A percentile compares a stretch with the other conserved stretches of the same genome.
These are phyloP conservation scores for Poicephalus meyeri DNA, from an alignment of 2,113 vertebrate genomes.

Conservation along the genomic window DNA sequence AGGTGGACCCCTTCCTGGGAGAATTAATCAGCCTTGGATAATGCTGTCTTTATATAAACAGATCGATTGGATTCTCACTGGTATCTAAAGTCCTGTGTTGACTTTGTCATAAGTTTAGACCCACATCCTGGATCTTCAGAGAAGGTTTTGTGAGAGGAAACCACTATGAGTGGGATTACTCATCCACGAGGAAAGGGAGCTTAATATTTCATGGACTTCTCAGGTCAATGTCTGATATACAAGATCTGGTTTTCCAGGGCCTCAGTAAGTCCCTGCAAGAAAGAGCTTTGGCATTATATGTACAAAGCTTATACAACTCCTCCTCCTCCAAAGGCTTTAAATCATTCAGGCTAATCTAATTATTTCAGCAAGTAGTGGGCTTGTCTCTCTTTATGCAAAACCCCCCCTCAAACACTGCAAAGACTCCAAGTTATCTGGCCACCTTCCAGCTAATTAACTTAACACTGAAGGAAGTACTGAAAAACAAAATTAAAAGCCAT, in stretches of 20 bases:
- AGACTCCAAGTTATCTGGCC: slow-evolving; percentile 42
- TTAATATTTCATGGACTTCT: neutral
- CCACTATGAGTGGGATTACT: neutral
- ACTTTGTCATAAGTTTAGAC: neutral
- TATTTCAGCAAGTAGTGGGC: slow-evolving; percentile 21
- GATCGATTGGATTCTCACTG: neutral
- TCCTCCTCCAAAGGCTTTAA: neutral
- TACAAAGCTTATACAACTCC: neutral
- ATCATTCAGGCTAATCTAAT: slow-evolving; percentile 39
- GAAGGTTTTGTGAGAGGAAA: neutral
- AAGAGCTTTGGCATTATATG: neutral
- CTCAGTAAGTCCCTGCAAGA: neutral
- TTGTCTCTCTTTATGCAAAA: slow-evolving; percentile 20
- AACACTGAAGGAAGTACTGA: slow-evolving; percentile 33
- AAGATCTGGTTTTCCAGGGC: neutral
- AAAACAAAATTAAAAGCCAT: slow-evolving; percentile 62
- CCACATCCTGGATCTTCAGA: neutral
- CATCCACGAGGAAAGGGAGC: fast-evolving
- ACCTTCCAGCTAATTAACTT: slow-evolving; percentile 70
- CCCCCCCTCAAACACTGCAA: neutral
- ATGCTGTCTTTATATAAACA: neutral
- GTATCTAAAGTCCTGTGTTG: neutral
- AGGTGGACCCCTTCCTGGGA: neutral
- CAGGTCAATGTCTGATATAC: neutral
- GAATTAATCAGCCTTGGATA: neutral